Conservation (phyloP, 2,797 vertebrate genomes). For the Lagodon rhomboides region DNA sequence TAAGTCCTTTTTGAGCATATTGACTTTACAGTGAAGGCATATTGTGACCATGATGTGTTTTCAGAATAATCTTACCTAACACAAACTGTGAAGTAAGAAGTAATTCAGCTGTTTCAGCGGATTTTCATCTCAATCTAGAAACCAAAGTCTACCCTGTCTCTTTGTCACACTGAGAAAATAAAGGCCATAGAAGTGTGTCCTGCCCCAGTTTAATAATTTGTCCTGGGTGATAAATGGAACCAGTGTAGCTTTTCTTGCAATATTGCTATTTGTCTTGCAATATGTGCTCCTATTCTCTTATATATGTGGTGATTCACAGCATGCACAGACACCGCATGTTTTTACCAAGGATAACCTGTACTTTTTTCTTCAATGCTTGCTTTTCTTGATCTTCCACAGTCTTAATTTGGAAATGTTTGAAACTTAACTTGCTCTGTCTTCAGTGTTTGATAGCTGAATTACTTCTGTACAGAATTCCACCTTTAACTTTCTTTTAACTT, state of each 20-base stretch:
- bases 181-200: background rate
- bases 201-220: background rate
- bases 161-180: background rate
- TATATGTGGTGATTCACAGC: background rate
- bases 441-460: background rate
- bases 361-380: constrained; percentile 15
- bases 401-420: constrained; percentile 17
- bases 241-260: background rate
- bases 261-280: constrained; percentile 11
- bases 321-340: background rate
- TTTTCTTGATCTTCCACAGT: constrained; percentile 3
- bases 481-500: background rate
- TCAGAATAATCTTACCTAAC: too few species aligned
- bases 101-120: background rate
- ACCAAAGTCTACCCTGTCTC: background rate
- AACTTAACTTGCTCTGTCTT: background rate
- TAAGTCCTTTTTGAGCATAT: too few species aligned
- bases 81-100: background rate
- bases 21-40: background rate
- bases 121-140: background rate
- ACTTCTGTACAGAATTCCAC: background rate
- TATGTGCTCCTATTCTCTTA: background rate
- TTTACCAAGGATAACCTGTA: constrained; percentile 11
- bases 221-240: constrained; percentile 2
- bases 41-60: background rate